Base-by-base conservation (phyloP, 2,113 vertebrate species). In the Ellobius talpinus region DNA sequence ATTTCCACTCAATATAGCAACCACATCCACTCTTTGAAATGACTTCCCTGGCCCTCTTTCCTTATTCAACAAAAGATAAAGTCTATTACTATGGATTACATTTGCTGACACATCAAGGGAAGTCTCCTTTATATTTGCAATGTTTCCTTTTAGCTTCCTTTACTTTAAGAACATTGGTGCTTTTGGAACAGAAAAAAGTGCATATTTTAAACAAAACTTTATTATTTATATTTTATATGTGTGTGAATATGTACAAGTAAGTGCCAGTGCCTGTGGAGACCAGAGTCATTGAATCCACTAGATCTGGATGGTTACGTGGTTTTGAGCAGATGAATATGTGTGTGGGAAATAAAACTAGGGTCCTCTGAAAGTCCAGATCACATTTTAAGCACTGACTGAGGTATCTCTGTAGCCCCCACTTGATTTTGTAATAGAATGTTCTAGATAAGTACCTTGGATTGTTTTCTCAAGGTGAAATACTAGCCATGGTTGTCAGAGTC, bases 331-430 rank as follows among this genome's bases (percentile, higher is more conserved):
- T 50, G 17, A 11, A 45, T 50, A 17, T 77, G 45, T 31, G 45
- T 31, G 45, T 33, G 50, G 16, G 45, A 10, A 50, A 50, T 31
- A 17, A 33, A 78, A 33, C 14, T 14, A 50, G 45, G 45, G 14
- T 78, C 31, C 50, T 55, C 9, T 79, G 17, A 9, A 79, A 79
- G 17, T 21, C 2, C 17, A 79, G 77, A 79, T 33, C 50, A 79
- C 31, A 55, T 52, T 33, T 21, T 23, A 79, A 79, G 50, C 31
- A 52, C 17, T 55, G 17, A 12, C 58, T 58, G 77, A 58, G 58
- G 1, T 5, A 23, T 8, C 0, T 36, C 4, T 55, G 17, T 23
- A 79, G 17, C 2, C 31, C 36, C 5, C 5, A 39, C n/a, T 81
- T 58, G 52, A 24, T 82, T 58, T 23, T 23, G 16, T 7, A 21